Evolutionary conservation across 2,797 vertebrate species (phyloP).

Genomic region (Sebastiscus tertius): DNA sequence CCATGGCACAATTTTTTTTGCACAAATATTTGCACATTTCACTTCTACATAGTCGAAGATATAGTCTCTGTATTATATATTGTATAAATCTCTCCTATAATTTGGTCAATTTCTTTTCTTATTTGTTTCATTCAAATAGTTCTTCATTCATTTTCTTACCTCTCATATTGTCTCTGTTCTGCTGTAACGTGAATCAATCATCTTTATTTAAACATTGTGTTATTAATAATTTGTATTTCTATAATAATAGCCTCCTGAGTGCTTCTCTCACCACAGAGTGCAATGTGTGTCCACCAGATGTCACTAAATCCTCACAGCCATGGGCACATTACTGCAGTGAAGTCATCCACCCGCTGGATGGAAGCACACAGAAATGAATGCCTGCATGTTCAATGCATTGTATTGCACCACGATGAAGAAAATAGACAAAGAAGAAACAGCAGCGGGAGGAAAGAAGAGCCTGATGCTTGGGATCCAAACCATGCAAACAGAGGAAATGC

Average conservation of each 20-base stretch:
- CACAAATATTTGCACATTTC: not conserved
- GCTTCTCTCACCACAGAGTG: not conserved
- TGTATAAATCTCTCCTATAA: not conserved
- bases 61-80: not conserved
- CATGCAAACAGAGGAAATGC: not conserved
- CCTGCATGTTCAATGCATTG: too few species aligned
- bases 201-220: not conserved
- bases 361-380: slow-evolving; percentile 8
- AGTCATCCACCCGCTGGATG: slow-evolving; percentile 27
- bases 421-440: not conserved
- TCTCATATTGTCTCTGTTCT: not conserved
- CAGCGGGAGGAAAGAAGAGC: not conserved
- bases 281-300: slow-evolving; percentile 49
- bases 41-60: not conserved
- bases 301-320: not conserved
- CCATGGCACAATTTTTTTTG: not conserved
- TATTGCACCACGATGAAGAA: fast-evolving
- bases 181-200: not conserved
- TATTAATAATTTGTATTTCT: not conserved
- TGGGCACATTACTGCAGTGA: not conserved
- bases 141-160: not conserved
- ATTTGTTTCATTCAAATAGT: not conserved
- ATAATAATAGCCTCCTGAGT: not conserved
- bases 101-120: not conserved
- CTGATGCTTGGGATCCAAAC: fast-evolving